Evolutionary conservation across 2,888 invertebrate genomes (phyloP), one percentile per base, ranked within the genome.

Genomic region (Lathronympha strigana): DNA sequence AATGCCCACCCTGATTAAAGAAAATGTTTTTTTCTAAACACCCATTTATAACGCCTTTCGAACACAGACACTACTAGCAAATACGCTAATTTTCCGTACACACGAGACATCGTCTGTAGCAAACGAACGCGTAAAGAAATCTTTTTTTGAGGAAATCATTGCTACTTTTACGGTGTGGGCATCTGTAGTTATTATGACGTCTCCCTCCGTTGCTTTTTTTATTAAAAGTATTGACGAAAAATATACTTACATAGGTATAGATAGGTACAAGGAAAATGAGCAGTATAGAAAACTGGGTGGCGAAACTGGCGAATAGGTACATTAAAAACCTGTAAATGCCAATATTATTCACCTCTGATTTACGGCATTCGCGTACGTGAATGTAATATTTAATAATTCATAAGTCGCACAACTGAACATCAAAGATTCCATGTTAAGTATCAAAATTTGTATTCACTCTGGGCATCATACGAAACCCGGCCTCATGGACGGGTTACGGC

Each of bases 391-490:
- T 1, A 66, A 60, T 60, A 47, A 66, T 66, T 53, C 60, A 60
- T 31, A 33, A 40, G 40, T 31, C 19, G 23, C 17, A 40, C 53
- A 60, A 58, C 17, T 49, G 54, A 53, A 66, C 47, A 61, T 49
- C 21, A 38, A 60, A 60, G 15, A 40, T 63, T 23, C 40, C 6
- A 53, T 23, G 33, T 53, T 23, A 23, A 19, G 38, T 49, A 54
- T 54, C 28, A 25, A 66, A 66, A 66, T 66, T 66, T 61, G 53
- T 66, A 66, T 66, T 62, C 62, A 63, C 51, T 63, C 13, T 21
- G 47, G 49, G 47, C 36, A 47, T 60, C 53, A 25, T 60, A 38
- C 38, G 53, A 54, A 67, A 67, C 40, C 53, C 47, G 63, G 58
- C 58, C 67, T 47, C 40, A 40, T 53, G 49, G 38, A 51, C 31